A percentile compares a stretch with the other conserved stretches of the same genome.
These are phyloP conservation scores for Leucophenga varia DNA, from an alignment of 1,140 invertebrate genomes.

Conservation along the genomic window DNA sequence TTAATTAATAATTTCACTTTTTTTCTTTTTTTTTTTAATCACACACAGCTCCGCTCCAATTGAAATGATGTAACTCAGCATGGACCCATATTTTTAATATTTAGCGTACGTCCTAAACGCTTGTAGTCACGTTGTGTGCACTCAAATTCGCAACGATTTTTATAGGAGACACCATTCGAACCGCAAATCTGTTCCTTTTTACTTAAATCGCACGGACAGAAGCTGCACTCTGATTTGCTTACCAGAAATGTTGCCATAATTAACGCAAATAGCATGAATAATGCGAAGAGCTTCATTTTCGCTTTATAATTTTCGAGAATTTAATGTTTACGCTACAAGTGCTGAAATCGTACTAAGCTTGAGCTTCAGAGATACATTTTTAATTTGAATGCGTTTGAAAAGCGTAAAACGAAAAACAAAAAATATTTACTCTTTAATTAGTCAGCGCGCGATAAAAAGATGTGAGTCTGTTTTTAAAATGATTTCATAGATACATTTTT, in stretches of 20 bases:
- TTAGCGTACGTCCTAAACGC: constrained; percentile 27
- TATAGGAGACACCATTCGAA: constrained; percentile 42
- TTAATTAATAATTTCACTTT: too few species aligned
- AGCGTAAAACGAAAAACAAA: too few species aligned
- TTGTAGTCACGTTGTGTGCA: constrained; percentile 41
- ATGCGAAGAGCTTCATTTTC: constrained; percentile 32
- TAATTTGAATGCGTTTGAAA: too few species aligned
- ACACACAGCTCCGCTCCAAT: too few species aligned
- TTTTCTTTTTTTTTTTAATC: too few species aligned
- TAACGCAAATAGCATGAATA: constrained; percentile 22
- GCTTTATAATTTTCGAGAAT: constrained; percentile 9
- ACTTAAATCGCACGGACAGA: constrained; percentile 38
- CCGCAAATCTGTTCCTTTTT: constrained; percentile 38
- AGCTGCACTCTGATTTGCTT: constrained; percentile 22
- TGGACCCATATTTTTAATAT: constrained; percentile 20
- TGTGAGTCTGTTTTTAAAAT: too few species aligned
- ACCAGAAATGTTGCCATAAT: constrained; percentile 18
- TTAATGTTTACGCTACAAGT: constrained; percentile 12
- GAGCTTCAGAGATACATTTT: too few species aligned
- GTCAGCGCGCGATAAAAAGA: too few species aligned
- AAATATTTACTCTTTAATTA: too few species aligned
- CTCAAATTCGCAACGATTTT: constrained; percentile 48
- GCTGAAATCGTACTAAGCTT: constrained; percentile 31
- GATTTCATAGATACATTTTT: too few species aligned
- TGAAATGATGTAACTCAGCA: too few species aligned